Base-by-base conservation (phyloP, 2,113 vertebrate species). In the Apistogramma diplotaenia region DNA sequence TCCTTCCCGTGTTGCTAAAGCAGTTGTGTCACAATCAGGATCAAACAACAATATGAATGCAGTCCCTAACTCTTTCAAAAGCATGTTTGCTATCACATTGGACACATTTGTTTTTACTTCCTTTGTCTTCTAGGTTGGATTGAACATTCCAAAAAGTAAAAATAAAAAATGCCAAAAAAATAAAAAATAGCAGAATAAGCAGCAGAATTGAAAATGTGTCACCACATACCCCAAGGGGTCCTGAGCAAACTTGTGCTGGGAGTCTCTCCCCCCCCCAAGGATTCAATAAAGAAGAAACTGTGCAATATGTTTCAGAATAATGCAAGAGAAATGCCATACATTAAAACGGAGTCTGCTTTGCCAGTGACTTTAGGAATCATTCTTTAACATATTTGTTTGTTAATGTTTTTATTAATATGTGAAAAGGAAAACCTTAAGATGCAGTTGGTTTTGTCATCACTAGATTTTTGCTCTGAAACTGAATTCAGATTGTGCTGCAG, bases 161-260 rank as follows among this genome's bases (percentile, higher is more conserved):
- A 9, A 35, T 1, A n/a, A n/a, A n/a, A n/a, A n/a, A n/a, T n/a
- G n/a, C n/a, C n/a, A 35, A 35, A 9, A 4, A 31, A 31, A 31
- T 31, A 33, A 29, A 31, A 84, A 84, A 84, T 76, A 51, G 43
- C 8, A 75, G 55, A 58, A 76, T 83, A 74, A 51, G 81, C 73
- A 76, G 85, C 60, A 3, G n/a, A 80, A 87, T 79, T 54, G 67
- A 70, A 85, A 87, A 86, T 78, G 71, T 76, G 85, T 79, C 86
- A 87, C 74, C 74, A 74, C 54, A 29, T 18, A 54, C 54, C 83
- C 87, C 88, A 85, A 60, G 76, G 75, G 87, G 84, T 80, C 51
- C 55, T 31, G 6, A 61, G 78, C 61, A 58, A 85, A 87, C 76
- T 79, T 79, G 43, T 53, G 85, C 85, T 74, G 67, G 74, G 77